These are phyloP conservation scores for Augiades crinisus DNA, from an alignment of 2,888 invertebrate genomes.

Conservation along the genomic window DNA sequence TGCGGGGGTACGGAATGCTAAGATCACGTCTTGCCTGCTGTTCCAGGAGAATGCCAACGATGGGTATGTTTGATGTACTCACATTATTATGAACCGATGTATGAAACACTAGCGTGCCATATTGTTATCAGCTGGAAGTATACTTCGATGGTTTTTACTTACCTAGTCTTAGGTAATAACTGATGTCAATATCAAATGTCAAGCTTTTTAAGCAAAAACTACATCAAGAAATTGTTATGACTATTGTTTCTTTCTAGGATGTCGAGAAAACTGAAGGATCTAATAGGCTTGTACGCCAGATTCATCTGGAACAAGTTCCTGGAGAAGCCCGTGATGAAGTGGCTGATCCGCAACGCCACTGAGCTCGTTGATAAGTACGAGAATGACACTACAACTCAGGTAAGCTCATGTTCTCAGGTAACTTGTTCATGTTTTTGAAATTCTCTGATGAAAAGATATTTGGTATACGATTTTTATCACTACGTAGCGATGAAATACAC, in stretches of 20 bases:
- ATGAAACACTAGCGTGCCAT: no score
- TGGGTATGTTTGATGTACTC: conserved; percentile 20
- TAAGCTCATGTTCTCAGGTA: conserved; percentile 16
- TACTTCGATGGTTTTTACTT: no score
- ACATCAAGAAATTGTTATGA: no score
- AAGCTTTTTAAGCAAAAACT: no score
- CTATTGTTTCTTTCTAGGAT: conserved; percentile 36
- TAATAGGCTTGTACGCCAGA: conserved; percentile 45
- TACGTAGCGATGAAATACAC: no score
- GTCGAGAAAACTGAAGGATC: conserved; percentile 34
- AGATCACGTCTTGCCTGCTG: conserved; percentile 28
- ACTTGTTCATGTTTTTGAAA: no score
- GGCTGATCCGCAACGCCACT: conserved; percentile 43
- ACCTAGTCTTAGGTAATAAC: no score
- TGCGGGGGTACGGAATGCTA: conserved; percentile 25
- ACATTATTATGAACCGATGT: neutral
- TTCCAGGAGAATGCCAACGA: conserved; percentile 28
- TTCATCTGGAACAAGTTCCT: conserved; percentile 47
- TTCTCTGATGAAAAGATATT: no score
- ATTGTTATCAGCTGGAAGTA: no score
- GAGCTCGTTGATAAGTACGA: conserved; percentile 37
- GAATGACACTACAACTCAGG: conserved; percentile 32
- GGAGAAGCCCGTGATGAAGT: conserved; percentile 45
- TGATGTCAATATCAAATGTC: no score
- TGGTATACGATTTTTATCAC: no score